Base-by-base conservation (phyloP, 2,888 invertebrate genomes). In the Protodeltote pygarga region DNA sequence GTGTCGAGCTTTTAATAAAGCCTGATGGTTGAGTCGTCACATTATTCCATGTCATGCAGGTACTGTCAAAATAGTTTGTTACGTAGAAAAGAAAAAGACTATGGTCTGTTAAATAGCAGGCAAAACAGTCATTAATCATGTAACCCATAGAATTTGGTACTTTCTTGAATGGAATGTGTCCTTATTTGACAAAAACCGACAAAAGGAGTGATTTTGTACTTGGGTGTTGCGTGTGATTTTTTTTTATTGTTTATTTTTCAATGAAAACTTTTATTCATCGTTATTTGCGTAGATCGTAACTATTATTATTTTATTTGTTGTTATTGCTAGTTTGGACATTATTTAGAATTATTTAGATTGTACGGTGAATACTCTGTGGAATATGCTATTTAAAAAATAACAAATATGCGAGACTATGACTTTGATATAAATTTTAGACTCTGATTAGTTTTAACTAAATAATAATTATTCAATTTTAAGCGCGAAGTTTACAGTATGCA, bases 261-360 rank as follows among this genome's bases (percentile, higher is more conserved):
- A 51, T 71, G 48, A 65, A 73, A 64, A 54, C 71, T 77, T 80
- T 79, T 74, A 76, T 71, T 72, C 38, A 54, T 65, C 71, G 80
- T 82, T 82, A 77, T 73, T 67, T 63, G 49, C 68, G 60, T 68
- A 66, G 49, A 51, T 49, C 38, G 47, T 71, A 52, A 66, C 31
- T 53, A 66, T 46, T 52, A 51, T 68, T 71, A 66, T 73, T 67
- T 67, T 61, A 63, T 72, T 61, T 68, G 68, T 77, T 76, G 66
- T 75, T 73, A 66, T 70, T 40, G 60, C 49, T 55, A 62, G 47
- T 50, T 55, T 54, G 39, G 35, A 58, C 27, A 42, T 45, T 37
- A 33, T 59, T 53, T 62, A 60, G 46, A 46, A 37, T 42, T 51
- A 52, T 40, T 60, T 65, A 71, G 51, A 37, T 44, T 40, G 29